phyloP scores from a whole-genome alignment of 2,888 invertebrate genomes.

The Dione juno region DNA sequence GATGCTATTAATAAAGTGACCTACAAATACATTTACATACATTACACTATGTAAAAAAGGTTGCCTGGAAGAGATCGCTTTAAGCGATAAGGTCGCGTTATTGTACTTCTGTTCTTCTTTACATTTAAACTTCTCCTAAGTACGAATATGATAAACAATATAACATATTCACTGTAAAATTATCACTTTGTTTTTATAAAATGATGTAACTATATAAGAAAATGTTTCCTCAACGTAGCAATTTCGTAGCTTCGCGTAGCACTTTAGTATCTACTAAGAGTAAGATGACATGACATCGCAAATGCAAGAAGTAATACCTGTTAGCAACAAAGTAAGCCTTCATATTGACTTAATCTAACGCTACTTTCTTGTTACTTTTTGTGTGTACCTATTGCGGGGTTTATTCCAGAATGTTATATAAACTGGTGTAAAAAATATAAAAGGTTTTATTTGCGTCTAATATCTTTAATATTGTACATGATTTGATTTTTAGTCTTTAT shows the following conservation, averaged over 20 bases:
- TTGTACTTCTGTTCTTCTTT: too few relatives aligned
- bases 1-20: too few relatives aligned
- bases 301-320: slow-evolving; percentile 29
- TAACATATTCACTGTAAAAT: not conserved
- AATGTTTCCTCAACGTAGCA: slow-evolving; percentile 18
- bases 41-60: too few relatives aligned
- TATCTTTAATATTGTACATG: too few relatives aligned
- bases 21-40: too few relatives aligned
- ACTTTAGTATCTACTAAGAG: slow-evolving; percentile 4
- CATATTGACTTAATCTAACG: slow-evolving; percentile 2
- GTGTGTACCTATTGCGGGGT: not conserved
- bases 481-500: too few relatives aligned
- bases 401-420: not conserved
- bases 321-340: slow-evolving; percentile 9
- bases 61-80: too few relatives aligned
- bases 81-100: too few relatives aligned
- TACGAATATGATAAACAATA: not conserved
- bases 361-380: slow-evolving; percentile 8
- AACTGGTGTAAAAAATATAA: not conserved
- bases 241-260: slow-evolving; percentile 10
- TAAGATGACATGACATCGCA: slow-evolving; percentile 27
- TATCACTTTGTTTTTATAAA: not conserved
- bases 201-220: slow-evolving; percentile 8
- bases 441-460: too few relatives aligned
- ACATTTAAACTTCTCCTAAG: too few relatives aligned